Conservation (phyloP, 2,113 vertebrate genomes). For the Elgaria multicarinata region DNA sequence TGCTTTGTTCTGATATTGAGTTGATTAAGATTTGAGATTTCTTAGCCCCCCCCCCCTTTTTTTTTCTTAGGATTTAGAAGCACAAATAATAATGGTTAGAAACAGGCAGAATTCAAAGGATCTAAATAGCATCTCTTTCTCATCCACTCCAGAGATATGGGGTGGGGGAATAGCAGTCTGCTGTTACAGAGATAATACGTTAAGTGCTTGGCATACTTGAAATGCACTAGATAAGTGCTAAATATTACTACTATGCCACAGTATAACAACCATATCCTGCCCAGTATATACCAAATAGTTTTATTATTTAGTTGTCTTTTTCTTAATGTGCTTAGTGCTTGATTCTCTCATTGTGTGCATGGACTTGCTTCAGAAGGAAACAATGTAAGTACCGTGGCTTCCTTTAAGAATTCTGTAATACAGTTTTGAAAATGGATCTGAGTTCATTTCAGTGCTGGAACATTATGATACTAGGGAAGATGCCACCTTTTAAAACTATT, state of each 20-base stretch:
- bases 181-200: neutral
- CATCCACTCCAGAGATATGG: neutral
- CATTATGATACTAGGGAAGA: neutral
- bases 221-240: too few species aligned
- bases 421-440: neutral
- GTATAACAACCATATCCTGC: neutral
- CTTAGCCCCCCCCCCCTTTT: neutral
- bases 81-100: conserved; percentile 12
- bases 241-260: neutral
- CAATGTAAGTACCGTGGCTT: conserved; percentile 79
- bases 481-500: neutral
- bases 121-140: neutral
- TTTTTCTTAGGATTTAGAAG: neutral
- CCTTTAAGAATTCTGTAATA: conserved; percentile 7
- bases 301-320: conserved; percentile 18
- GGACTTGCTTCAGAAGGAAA: conserved; percentile 91
- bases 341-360: conserved; percentile 96
- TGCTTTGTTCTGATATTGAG: conserved; percentile 18
- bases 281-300: rapidly evolving
- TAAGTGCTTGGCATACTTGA: neutral
- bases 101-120: neutral
- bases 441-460: neutral
- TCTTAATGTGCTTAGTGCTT: conserved; percentile 83
- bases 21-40: conserved; percentile 32
- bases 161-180: neutral